Percentiles rank a stretch among this genome's conserved stretches.
phyloP scores from a whole-genome alignment of 2,113 vertebrate species.

The Elephas maximus region DNA sequence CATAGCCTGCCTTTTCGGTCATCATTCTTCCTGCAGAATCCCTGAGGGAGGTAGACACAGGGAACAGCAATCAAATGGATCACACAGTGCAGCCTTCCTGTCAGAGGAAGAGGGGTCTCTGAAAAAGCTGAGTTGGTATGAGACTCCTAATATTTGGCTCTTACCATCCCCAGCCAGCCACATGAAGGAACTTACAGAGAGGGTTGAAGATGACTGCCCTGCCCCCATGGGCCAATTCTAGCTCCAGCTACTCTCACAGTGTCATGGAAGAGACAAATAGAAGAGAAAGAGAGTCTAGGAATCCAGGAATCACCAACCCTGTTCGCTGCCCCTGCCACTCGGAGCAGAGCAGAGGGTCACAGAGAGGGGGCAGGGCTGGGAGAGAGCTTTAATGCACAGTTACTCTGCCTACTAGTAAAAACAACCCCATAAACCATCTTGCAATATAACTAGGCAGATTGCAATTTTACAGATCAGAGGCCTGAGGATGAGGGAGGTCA shows the following conservation, averaged over 20 bases:
- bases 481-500: not conserved
- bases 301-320: rapidly evolving
- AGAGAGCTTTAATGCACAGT: rapidly evolving
- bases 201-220: too few species aligned
- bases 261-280: not conserved
- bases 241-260: rapidly evolving
- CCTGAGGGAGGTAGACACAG: too few species aligned
- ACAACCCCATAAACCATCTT: not conserved
- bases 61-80: not conserved
- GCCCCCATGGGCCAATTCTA: not conserved
- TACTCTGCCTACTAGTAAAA: not conserved
- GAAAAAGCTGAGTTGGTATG: not conserved
- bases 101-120: not conserved
- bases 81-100: not conserved
- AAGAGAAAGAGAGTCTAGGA: not conserved
- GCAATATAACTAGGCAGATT: not conserved
- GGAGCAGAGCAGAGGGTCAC: not conserved
- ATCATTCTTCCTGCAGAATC: not conserved
- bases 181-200: not conserved
- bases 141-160: not conserved
- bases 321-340: rapidly evolving
- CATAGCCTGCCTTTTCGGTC: not conserved
- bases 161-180: not conserved
- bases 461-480: not conserved
- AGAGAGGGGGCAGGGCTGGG: rapidly evolving